These are phyloP conservation scores for Psilopsiagon aymara DNA, from an alignment of 2,113 vertebrate species.

Conservation along the genomic window DNA sequence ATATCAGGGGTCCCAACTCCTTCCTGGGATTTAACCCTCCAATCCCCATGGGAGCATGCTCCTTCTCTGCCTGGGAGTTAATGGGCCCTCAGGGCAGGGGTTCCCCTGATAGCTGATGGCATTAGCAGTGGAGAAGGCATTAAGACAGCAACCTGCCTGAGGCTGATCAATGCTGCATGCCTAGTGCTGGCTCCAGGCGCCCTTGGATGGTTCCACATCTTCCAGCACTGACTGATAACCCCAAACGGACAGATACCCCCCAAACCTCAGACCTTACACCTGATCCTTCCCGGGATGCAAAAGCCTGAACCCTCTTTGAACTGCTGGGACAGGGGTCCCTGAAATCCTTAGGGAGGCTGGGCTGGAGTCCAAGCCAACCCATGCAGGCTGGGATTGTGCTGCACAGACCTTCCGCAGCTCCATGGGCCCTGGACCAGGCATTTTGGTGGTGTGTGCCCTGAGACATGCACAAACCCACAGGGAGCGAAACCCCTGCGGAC, in stretches of 20 bases:
- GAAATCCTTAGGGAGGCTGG: not conserved
- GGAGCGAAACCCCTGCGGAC: rapidly evolving
- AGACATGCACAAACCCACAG: not conserved
- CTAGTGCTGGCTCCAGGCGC: not conserved
- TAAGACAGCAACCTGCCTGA: not conserved
- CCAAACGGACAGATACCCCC: not conserved
- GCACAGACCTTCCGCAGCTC: not conserved
- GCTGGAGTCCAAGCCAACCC: not conserved
- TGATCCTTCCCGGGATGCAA: not conserved
- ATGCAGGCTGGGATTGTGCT: not conserved
- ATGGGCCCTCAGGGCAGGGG: not conserved
- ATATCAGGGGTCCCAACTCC: not conserved
- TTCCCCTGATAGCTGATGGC: not conserved
- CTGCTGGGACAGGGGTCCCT: rapidly evolving
- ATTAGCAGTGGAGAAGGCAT: not conserved
- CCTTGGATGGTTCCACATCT: rapidly evolving
- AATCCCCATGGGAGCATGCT: not conserved
- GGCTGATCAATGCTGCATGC: not conserved
- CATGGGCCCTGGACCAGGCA: rapidly evolving
- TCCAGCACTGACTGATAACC: not conserved
- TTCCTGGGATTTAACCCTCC: not conserved
- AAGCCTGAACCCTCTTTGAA: not conserved
- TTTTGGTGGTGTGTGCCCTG: not conserved
- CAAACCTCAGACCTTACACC: not conserved
- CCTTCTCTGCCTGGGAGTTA: not conserved